Conservation (phyloP, 2,888 invertebrate genomes). For the Troglohyphantes excavatus region DNA sequence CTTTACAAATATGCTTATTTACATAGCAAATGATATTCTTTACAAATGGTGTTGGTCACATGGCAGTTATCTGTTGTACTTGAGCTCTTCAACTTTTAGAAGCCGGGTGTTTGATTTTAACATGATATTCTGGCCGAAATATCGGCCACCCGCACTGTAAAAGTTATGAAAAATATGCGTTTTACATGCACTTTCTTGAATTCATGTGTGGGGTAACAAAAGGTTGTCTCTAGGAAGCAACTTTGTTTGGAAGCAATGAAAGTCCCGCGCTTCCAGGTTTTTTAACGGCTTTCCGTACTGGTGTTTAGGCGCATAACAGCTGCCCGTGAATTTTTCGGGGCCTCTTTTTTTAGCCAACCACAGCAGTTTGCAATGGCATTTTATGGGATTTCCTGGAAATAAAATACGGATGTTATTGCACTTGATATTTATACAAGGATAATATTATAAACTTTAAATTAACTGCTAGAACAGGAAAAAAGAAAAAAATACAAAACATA, state of each 20-base stretch:
- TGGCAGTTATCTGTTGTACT: too few relatives aligned
- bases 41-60: background rate
- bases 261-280: conserved; percentile 24
- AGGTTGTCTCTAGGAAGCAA: background rate
- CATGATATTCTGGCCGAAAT: too few relatives aligned
- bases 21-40: background rate
- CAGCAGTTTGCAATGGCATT: conserved; percentile 68
- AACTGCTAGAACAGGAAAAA: too few relatives aligned
- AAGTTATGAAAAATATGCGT: background rate
- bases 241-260: conserved; percentile 39
- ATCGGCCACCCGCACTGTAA: background rate
- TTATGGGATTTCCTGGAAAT: conserved; percentile 57
- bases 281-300: conserved; percentile 60
- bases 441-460: too few relatives aligned
- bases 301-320: conserved; percentile 53
- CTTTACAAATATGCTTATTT: background rate
- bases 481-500: too few relatives aligned
- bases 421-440: conserved; percentile 23
- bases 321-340: conserved; percentile 36
- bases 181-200: background rate
- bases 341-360: conserved; percentile 50
- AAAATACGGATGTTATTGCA: background rate
- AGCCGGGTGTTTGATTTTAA: too few relatives aligned
- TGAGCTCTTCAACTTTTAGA: too few relatives aligned
- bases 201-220: background rate